These are phyloP conservation scores for Apodemia zela DNA, from an alignment of 2,888 invertebrate species.

Conservation along the genomic window DNA sequence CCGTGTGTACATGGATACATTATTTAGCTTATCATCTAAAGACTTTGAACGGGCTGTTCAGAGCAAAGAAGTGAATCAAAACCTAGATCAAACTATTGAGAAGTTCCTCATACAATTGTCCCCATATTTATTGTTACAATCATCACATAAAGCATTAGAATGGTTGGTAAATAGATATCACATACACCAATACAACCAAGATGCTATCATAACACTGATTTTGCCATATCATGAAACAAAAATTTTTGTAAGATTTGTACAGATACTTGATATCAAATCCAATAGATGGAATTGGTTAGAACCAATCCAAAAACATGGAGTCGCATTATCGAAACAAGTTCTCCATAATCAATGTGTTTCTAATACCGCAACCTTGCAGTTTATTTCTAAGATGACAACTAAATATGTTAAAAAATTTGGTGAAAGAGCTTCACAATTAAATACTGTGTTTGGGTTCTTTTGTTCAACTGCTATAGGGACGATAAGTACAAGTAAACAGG, in stretches of 20 bases:
- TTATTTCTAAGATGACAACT: constrained; percentile 50
- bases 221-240: constrained; percentile 96
- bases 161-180: constrained; percentile 96
- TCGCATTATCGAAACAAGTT: constrained; percentile 85
- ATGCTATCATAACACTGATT: constrained; percentile 88
- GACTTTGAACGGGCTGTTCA: constrained; percentile 91
- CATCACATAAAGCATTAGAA: constrained; percentile 93
- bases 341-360: constrained; percentile 86
- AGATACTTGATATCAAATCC: constrained; percentile 85
- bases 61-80: constrained; percentile 85
- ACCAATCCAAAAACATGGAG: constrained; percentile 86
- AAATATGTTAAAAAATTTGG: constrained; percentile 80
- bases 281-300: constrained; percentile 89
- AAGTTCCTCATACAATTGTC: constrained; percentile 90
- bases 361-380: constrained; percentile 54
- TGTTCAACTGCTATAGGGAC: constrained; percentile 87
- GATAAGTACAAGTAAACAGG: constrained; percentile 75
- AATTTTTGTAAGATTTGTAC: constrained; percentile 90
- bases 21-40: constrained; percentile 89
- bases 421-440: constrained; percentile 80
- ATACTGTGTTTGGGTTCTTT: constrained; percentile 89
- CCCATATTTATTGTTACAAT: constrained; percentile 92
- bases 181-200: constrained; percentile 93
- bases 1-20: constrained; percentile 84
- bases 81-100: constrained; percentile 86